phyloP scores from a whole-genome alignment of 2,797 vertebrate genomes.

The Malurus splendens region DNA sequence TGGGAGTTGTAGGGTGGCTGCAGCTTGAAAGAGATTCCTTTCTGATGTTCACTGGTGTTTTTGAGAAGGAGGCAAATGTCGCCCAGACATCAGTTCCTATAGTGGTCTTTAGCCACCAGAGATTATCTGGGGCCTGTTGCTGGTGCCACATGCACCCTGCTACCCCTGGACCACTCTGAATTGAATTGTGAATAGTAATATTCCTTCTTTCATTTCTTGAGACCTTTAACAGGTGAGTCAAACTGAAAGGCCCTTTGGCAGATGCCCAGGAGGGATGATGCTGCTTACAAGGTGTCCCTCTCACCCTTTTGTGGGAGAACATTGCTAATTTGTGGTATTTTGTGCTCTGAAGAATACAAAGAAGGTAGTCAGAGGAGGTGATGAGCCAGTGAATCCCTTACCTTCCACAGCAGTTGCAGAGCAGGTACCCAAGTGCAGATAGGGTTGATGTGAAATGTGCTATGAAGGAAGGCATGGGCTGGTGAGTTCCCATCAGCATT shows the following conservation, averaged over 20 bases:
- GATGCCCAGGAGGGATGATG: background rate
- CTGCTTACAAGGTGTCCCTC: background rate
- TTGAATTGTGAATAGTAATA: background rate
- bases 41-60: background rate
- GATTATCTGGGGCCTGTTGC: background rate
- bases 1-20: background rate
- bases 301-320: background rate
- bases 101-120: background rate
- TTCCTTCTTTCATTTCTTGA: background rate
- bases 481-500: background rate
- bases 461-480: background rate
- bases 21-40: background rate
- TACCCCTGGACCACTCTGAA: background rate
- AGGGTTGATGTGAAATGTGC: background rate
- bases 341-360: background rate
- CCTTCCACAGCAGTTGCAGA: background rate
- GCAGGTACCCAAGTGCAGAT: background rate
- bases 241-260: background rate
- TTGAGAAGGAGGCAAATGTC: background rate
- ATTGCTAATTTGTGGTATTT: background rate
- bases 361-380: background rate
- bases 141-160: background rate
- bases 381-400: background rate
- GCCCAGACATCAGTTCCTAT: background rate
- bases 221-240: background rate